These are phyloP conservation scores for Dorcus hopei DNA, from an alignment of 2,888 invertebrate species.

Conservation along the genomic window DNA sequence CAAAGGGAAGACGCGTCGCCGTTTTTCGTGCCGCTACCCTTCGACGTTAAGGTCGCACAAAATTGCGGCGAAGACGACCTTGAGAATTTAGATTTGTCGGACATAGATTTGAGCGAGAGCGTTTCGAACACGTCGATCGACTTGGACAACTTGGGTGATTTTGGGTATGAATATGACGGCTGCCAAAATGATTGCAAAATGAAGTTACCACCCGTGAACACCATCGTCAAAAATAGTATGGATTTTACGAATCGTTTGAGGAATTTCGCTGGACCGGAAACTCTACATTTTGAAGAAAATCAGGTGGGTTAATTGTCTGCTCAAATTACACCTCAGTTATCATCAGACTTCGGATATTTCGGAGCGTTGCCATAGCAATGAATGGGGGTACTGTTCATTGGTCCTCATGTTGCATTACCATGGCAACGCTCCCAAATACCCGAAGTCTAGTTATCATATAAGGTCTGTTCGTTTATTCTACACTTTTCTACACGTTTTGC, in stretches of 20 bases:
- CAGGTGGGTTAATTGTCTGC: conserved; percentile 2
- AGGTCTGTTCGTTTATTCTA: too few relatives aligned
- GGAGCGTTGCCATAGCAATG: too few relatives aligned
- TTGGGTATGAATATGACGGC: conserved; percentile 29
- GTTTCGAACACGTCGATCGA: conserved; percentile 38
- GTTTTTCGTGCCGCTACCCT: conserved; percentile 35
- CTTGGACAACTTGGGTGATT: conserved; percentile 27
- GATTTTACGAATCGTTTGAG: conserved; percentile 42
- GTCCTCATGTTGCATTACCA: too few relatives aligned
- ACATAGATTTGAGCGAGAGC: conserved; percentile 38
- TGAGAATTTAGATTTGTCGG: conserved; percentile 32
- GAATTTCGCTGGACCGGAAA: conserved; percentile 32
- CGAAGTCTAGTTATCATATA: too few relatives aligned
- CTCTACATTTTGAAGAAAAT: conserved; percentile 13
- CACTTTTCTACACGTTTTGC: too few relatives aligned
- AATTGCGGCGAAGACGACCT: conserved; percentile 5
- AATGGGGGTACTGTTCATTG: too few relatives aligned
- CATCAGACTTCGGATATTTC: too few relatives aligned
- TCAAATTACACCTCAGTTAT: too few relatives aligned
- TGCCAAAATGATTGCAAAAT: conserved; percentile 18
- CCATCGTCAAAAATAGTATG: conserved; percentile 30
- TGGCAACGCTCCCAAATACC: too few relatives aligned
- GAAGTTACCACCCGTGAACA: conserved; percentile 36
- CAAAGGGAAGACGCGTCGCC: conserved; percentile 16
- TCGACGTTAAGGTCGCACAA: neutral